These are phyloP conservation scores for Furcifer pardalis DNA, from an alignment of 2,797 vertebrate genomes.

Conservation along the genomic window DNA sequence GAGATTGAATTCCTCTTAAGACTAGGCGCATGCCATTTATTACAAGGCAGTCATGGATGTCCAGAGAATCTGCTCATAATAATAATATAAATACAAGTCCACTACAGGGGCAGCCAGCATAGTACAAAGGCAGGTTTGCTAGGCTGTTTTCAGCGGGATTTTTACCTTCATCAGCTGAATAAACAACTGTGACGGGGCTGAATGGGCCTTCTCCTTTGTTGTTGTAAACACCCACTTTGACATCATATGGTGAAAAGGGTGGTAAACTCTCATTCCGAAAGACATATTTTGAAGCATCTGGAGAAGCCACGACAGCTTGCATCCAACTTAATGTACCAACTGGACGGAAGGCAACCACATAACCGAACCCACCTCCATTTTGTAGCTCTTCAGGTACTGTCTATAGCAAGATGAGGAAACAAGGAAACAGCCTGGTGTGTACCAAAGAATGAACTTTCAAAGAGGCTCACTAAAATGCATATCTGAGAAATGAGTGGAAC, in stretches of 20 bases:
- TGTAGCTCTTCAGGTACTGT: slow-evolving; percentile 96
- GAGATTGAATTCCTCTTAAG: slow-evolving; percentile 1
- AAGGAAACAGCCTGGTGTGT: not conserved
- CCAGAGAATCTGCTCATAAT: slow-evolving; percentile 58
- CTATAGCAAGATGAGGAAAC: slow-evolving; percentile 70
- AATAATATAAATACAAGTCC: not conserved
- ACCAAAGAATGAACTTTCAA: not conserved
- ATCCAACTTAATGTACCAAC: slow-evolving; percentile 91
- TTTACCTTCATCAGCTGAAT: slow-evolving; percentile 95
- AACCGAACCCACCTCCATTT: slow-evolving; percentile 93
- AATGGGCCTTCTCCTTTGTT: slow-evolving; percentile 95
- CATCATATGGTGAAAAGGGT: slow-evolving; percentile 94
- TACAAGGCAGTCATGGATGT: slow-evolving; percentile 38
- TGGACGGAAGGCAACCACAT: slow-evolving; percentile 94
- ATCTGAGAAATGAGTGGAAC: not conserved
- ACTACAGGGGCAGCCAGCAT: not conserved
- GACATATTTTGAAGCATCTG: slow-evolving; percentile 88
- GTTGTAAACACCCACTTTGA: slow-evolving; percentile 96
- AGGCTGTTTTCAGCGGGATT: accelerated
- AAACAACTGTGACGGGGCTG: slow-evolving; percentile 87
- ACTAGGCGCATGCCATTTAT: not conserved
- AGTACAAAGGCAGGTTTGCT: accelerated
- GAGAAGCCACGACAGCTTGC: slow-evolving; percentile 92
- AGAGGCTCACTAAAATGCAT: not conserved
- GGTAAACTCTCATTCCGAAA: slow-evolving; percentile 95